Evolutionary conservation across 2,888 invertebrate species (phyloP).

Genomic region (Dorcus parallelipipedus): DNA sequence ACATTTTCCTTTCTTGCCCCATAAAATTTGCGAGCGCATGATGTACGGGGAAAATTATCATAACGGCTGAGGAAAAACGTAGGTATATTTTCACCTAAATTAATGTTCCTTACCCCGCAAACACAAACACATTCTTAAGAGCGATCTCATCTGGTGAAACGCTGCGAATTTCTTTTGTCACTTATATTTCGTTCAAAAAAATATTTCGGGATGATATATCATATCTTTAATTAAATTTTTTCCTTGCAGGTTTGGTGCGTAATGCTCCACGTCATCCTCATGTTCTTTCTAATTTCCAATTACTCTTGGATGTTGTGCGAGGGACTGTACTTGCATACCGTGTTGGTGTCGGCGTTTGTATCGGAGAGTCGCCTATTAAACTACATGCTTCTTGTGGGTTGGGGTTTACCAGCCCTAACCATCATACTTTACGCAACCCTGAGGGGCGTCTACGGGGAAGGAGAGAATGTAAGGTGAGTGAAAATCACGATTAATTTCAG

Average conservation of each 20-base stretch:
- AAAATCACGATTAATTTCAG: neutral
- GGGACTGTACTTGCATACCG: slow-evolving; percentile 89
- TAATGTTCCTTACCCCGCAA: no score
- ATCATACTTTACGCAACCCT: slow-evolving; percentile 64
- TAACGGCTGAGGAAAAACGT: no score
- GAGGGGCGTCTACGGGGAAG: slow-evolving; percentile 56
- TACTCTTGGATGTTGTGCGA: slow-evolving; percentile 98
- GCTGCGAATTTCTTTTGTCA: no score
- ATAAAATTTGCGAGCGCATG: no score
- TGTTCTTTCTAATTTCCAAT: slow-evolving; percentile 87
- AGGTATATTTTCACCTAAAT: no score
- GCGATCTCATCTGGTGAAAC: no score
- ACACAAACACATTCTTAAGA: no score
- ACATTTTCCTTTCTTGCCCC: no score
- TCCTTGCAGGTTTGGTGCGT: slow-evolving; percentile 72
- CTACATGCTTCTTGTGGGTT: slow-evolving; percentile 80
- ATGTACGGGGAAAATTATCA: no score
- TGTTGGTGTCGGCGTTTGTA: slow-evolving; percentile 87
- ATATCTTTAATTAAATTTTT: slow-evolving; percentile 8
- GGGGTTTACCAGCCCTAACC: slow-evolving; percentile 73
- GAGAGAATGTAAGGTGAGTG: slow-evolving; percentile 60
- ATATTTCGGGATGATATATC: neutral
- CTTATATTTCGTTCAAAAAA: no score
- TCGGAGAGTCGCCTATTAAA: slow-evolving; percentile 81
- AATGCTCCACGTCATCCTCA: slow-evolving; percentile 73